Evolutionary conservation across 2,888 invertebrate species (phyloP).

Genomic region (Xanthia togata): DNA sequence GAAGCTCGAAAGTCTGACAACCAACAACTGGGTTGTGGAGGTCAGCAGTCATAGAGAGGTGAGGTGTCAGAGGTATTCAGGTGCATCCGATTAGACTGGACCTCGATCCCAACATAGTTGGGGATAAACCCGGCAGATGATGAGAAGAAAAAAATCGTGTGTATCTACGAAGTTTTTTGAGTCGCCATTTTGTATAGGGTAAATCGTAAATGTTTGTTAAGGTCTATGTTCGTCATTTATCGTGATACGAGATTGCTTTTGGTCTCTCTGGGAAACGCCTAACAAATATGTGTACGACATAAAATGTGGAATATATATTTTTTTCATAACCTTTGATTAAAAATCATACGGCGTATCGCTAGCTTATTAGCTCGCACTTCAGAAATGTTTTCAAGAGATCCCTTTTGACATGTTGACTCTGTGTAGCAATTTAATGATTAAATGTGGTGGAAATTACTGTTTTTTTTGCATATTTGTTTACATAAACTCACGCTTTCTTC

Average conservation of each 20-base stretch:
- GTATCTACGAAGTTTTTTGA: constrained; percentile 9
- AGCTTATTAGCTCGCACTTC: constrained; percentile 10
- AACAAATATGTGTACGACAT: constrained; percentile 18
- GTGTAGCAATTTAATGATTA: not conserved
- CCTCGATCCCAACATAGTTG: not conserved
- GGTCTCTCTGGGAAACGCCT: not conserved
- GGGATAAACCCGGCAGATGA: not conserved
- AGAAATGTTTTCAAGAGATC: not conserved
- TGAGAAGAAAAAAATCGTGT: not conserved
- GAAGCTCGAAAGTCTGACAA: not conserved
- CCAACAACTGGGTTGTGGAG: not conserved
- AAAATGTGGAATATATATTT: constrained; percentile 16
- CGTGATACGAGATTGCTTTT: constrained; percentile 29
- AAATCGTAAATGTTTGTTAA: constrained; percentile 27
- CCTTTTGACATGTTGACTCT: not conserved
- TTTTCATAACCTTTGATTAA: constrained; percentile 20
- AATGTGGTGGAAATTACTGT: not conserved
- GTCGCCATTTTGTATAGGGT: constrained; percentile 11
- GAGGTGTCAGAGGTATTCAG: not conserved
- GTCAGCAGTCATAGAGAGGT: not conserved
- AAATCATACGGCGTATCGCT: constrained; percentile 4
- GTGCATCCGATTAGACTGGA: not conserved
- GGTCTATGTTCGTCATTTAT: constrained; percentile 16
- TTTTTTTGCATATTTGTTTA: not conserved
- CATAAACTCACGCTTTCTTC: not conserved